A percentile compares a stretch with the other conserved stretches of the same genome.
phyloP scores from a whole-genome alignment of 35 echinoderm and acorn worm species.

The Patiria miniata region DNA sequence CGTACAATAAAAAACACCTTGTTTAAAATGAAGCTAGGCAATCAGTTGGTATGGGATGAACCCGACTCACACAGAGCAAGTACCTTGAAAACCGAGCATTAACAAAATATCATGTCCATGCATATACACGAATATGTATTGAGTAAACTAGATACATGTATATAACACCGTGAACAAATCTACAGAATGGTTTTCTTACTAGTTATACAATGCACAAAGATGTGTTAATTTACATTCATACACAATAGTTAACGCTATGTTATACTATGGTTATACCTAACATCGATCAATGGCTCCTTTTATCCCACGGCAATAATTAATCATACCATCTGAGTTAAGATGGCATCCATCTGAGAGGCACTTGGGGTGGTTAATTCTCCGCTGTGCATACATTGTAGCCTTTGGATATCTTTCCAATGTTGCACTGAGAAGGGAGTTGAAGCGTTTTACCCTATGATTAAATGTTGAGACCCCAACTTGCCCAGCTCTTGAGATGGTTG shows the following conservation, averaged over 20 bases:
- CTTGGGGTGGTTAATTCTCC: neutral
- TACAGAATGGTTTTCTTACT: neutral
- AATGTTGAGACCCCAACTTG: neutral
- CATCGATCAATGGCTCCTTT: too few species aligned
- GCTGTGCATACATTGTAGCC: neutral
- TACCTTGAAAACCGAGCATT: too few species aligned
- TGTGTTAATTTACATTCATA: neutral
- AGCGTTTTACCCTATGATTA: neutral
- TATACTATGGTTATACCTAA: neutral
- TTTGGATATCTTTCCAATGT: neutral
- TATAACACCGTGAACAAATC: neutral
- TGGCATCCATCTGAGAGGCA: neutral
- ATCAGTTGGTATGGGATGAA: too few species aligned
- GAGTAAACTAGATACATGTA: neutral
- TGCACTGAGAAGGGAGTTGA: neutral
- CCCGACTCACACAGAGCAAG: too few species aligned
- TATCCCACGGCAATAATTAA: neutral
- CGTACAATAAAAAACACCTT: too few species aligned
- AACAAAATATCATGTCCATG: too few species aligned
- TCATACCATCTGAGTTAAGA: neutral
- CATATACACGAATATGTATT: neutral
- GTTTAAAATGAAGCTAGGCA: too few species aligned
- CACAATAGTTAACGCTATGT: neutral
- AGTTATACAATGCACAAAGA: neutral
- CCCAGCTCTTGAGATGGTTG: neutral